A percentile compares a stretch with the other conserved stretches of the same genome.
Conservation (phyloP, 2,113 vertebrate species). For the Tonatia bakeri region DNA sequence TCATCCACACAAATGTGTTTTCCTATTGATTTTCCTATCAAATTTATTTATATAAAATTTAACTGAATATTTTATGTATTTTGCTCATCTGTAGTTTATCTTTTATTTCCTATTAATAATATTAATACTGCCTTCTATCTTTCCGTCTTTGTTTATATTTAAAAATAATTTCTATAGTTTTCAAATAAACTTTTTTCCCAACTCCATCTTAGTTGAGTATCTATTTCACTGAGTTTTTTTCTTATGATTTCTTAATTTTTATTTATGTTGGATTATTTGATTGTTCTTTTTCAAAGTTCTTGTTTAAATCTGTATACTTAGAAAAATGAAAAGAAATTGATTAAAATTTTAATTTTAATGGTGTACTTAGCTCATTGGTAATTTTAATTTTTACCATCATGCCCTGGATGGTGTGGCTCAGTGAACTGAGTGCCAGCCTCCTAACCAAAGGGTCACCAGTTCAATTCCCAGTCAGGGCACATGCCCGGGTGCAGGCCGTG, state of each 20-base stretch:
- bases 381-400: not conserved
- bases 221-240: not conserved
- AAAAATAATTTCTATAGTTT: not conserved
- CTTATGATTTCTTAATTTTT: not conserved
- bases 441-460: too few species aligned
- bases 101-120: not conserved
- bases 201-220: not conserved
- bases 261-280: not conserved
- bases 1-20: not conserved
- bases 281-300: not conserved
- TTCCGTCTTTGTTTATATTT: not conserved
- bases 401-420: too few species aligned
- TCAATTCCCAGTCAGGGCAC: too few species aligned
- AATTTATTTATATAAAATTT: not conserved
- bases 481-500: too few species aligned
- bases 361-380: not conserved
- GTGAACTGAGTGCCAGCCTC: too few species aligned
- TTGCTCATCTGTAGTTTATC: not conserved
- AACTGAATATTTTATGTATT: not conserved
- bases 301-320: not conserved
- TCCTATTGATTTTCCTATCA: not conserved
- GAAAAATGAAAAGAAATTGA: not conserved
- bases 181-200: not conserved
- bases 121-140: not conserved
- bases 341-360: not conserved